These are phyloP conservation scores for Nylanderia fulva DNA, from an alignment of 1,140 invertebrate genomes.

Conservation along the genomic window DNA sequence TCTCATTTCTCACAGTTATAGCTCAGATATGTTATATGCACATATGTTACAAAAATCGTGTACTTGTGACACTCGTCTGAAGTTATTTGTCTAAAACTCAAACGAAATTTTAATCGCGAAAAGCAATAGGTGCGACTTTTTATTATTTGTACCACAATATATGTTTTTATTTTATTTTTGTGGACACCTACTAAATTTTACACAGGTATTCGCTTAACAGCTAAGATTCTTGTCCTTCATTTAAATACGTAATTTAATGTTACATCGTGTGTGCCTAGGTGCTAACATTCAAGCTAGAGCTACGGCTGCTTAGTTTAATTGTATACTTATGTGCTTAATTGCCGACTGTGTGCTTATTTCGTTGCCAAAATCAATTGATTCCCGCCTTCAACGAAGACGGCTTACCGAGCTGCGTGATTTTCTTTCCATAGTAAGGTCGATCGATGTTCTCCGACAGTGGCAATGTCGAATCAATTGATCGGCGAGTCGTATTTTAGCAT, in stretches of 20 bases:
- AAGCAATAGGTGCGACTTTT: conserved; percentile 65
- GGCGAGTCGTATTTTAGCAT: conserved; percentile 74
- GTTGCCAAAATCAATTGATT: conserved; percentile 79
- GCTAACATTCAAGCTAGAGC: conserved; percentile 85
- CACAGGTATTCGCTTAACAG: conserved; percentile 85
- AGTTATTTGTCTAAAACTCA: background rate
- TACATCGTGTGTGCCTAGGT: conserved; percentile 85
- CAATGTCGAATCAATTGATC: conserved; percentile 77
- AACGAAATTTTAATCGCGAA: conserved; percentile 11
- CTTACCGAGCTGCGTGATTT: conserved; percentile 39
- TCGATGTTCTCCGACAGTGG: conserved; percentile 45
- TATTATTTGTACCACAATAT: conserved; percentile 86
- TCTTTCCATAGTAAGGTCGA: conserved; percentile 41
- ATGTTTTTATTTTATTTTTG: conserved; percentile 86
- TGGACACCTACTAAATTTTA: conserved; percentile 86
- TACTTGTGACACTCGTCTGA: too few species aligned
- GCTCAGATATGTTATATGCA: background rate
- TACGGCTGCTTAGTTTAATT: conserved; percentile 84
- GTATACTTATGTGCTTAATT: conserved; percentile 85
- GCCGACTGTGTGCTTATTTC: conserved; percentile 76
- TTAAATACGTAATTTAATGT: conserved; percentile 86
- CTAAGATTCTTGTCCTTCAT: conserved; percentile 78
- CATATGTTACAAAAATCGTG: background rate
- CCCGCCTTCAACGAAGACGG: conserved; percentile 56
- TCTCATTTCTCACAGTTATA: background rate